Evolutionary conservation across 2,797 vertebrate species (phyloP).

Genomic region (Peromyscus melanophrys): DNA sequence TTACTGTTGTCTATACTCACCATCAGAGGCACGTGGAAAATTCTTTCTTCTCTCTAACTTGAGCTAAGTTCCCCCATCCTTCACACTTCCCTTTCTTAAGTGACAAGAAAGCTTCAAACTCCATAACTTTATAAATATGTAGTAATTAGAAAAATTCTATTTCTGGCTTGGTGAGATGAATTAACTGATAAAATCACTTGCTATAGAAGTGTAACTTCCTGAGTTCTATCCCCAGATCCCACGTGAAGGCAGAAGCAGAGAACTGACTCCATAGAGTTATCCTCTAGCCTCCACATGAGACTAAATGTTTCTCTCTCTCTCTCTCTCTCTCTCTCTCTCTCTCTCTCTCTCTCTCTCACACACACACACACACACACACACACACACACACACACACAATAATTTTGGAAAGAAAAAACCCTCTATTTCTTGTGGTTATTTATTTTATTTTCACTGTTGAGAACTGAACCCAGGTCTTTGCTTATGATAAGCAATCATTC

Average conservation of each 20-base stretch:
- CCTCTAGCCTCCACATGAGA: not conserved
- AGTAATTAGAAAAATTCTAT: not conserved
- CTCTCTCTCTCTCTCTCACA: not conserved
- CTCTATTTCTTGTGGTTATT: not conserved
- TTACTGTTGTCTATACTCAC: no score
- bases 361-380: no score
- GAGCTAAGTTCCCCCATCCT: not conserved
- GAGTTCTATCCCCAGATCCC: not conserved
- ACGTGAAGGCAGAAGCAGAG: not conserved
- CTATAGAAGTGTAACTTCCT: no score
- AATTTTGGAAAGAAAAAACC: not conserved
- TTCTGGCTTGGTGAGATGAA: not conserved
- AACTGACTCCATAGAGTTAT: not conserved
- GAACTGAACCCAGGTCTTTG: not conserved
- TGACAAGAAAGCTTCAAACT: not conserved
- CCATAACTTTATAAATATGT: not conserved
- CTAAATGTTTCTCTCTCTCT: not conserved
- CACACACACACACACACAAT: not conserved
- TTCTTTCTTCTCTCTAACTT: not conserved
- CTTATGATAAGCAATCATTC: not conserved
- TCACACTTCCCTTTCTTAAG: not conserved
- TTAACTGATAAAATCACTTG: not conserved
- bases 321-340: not conserved
- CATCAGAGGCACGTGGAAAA: not conserved
- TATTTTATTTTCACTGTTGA: not conserved